Evolutionary conservation across 2,113 vertebrate genomes (phyloP).

Genomic region (Manacus vitellinus): DNA sequence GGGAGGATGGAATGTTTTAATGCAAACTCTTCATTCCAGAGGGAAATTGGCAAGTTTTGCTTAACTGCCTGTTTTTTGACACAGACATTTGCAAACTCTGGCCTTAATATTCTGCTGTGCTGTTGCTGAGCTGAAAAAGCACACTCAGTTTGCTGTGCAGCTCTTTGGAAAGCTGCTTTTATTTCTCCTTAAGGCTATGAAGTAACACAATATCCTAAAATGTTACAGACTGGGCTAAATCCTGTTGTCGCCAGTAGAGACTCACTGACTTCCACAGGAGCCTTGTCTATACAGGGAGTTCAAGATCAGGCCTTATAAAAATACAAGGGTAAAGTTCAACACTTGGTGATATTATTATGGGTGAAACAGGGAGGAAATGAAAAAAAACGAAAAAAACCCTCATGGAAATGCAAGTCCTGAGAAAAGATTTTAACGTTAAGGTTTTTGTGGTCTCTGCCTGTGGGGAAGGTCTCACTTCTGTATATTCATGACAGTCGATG

Average conservation of each 20-base stretch:
- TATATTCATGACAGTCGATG: neutral
- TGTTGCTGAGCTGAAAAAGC: slow-evolving; percentile 10
- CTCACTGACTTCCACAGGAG: neutral
- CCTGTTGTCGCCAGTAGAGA: slow-evolving; percentile 15
- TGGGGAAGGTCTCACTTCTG: slow-evolving; percentile 19
- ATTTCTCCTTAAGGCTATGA: slow-evolving; percentile 60
- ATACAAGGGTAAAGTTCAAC: slow-evolving; percentile 37
- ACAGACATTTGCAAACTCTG: neutral
- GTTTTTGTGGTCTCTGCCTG: slow-evolving; percentile 1
- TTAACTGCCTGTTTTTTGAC: slow-evolving; percentile 5
- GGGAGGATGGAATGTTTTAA: neutral
- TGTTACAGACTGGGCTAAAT: slow-evolving; percentile 58
- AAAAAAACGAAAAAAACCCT: neutral
- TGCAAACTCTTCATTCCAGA: neutral
- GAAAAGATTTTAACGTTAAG: neutral
- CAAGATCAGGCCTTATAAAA: slow-evolving; percentile 32
- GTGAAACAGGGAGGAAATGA: slow-evolving; percentile 32
- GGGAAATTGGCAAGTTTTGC: slow-evolving; percentile 12
- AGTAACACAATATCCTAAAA: slow-evolving; percentile 63
- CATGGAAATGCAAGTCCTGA: slow-evolving; percentile 12
- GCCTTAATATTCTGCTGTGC: slow-evolving; percentile 19
- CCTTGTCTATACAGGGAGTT: neutral
- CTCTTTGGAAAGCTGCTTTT: slow-evolving; percentile 47
- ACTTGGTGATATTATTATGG: slow-evolving; percentile 7
- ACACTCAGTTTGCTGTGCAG: neutral